Conservation (phyloP, 2,797 vertebrate genomes). For the Mareca penelope region DNA sequence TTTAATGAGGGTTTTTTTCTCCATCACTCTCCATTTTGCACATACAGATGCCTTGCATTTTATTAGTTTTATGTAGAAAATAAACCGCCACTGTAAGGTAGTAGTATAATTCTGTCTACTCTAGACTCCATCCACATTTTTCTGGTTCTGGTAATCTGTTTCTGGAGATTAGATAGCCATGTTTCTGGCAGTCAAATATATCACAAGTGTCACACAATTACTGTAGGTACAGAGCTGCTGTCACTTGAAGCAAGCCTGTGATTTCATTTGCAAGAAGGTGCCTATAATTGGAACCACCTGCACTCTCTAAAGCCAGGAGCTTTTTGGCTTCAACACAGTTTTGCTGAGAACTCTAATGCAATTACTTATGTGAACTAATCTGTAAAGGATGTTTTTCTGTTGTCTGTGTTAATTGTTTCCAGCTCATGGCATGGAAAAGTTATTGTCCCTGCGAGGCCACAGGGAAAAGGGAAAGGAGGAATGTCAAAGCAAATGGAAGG, state of each 20-base stretch:
- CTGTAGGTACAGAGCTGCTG: neutral
- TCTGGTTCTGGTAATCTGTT: neutral
- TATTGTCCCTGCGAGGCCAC: neutral
- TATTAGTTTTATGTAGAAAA: neutral
- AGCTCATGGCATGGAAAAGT: conserved; percentile 28
- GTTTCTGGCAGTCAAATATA: neutral
- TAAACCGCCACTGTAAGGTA: neutral
- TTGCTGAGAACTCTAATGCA: conserved; percentile 9
- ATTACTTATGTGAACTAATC: conserved; percentile 41
- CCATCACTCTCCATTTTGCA: neutral
- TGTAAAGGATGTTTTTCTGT: conserved; percentile 57
- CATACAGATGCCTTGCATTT: conserved; percentile 19
- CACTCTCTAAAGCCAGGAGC: conserved; percentile 24
- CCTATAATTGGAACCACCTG: conserved; percentile 42
- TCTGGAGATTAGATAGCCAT: neutral
- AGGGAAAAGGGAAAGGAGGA: neutral
- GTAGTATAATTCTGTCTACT: neutral
- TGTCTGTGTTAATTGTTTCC: conserved; percentile 61
- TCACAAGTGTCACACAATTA: neutral
- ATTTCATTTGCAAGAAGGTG: neutral
- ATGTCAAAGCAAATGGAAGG: neutral
- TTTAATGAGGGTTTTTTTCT: conserved; percentile 20
- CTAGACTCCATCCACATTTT: neutral
- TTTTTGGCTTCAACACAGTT: conserved; percentile 13
- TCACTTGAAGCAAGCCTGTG: neutral